Evolutionary conservation across 2,113 vertebrate species (phyloP), one percentile per base, ranked within the genome.

Genomic region (Acanthochromis polyacanthus): DNA sequence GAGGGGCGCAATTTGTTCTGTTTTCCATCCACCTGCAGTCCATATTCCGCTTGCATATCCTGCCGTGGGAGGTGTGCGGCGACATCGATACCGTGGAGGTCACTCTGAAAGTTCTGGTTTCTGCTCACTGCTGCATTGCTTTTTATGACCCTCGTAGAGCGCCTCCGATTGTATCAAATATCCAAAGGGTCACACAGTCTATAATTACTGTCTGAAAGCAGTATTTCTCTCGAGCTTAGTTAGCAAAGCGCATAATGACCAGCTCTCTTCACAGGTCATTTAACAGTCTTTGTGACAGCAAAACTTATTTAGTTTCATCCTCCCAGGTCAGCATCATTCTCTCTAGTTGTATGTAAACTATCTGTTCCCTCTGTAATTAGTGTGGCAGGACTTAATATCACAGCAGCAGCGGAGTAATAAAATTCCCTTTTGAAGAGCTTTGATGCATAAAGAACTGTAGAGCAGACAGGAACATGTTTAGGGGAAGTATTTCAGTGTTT

Each of bases 161-260:
- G 22, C n/a, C 25, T 66, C 52, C 79, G 78, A 82, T 86, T 61
- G 67, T 78, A 90, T 90, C 81, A 89, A 64, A 78, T 91, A 81
- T 88, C 81, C 60, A 87, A 65, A 60, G 68, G 76, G 65, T 83
- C 71, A 56, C 66, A 76, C 59, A 2, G 67, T 87, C 67, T 89
- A 58, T 86, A 86, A 86, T 81, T 84, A 74, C 55, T 36, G 55
- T 53, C 70, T 71, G 71, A 63, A 58, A 58, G 55, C 71, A 16
- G 43, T 81, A 53, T 73, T 73, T 86, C 40, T 70, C 51, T 53
- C 64, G 32, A 50, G 71, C 61, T 71, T 57, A 45, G 64, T 79
- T 80, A n/a, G 59, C 76, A 46, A 62, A 71, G 46, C 36, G 58
- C 16, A n/a, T 66, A 68, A 68, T 75, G 48, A 23, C 65, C 56